Percentiles rank a stretch among this genome's conserved stretches.
These are phyloP conservation scores for Micromys minutus DNA, from an alignment of 2,113 vertebrate species.

Conservation along the genomic window DNA sequence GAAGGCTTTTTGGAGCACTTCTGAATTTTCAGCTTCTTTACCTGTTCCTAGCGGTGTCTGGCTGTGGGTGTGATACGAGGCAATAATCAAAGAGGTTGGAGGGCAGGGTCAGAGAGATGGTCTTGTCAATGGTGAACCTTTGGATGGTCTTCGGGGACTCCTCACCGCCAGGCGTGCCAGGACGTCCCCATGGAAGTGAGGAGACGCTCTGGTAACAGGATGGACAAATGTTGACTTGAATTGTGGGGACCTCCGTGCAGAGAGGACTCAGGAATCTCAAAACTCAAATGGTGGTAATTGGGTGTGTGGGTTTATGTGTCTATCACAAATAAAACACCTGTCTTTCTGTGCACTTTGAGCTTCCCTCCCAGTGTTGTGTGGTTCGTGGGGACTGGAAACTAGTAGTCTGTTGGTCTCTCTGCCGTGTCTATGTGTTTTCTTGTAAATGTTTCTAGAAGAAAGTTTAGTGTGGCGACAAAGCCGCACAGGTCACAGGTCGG, in stretches of 20 bases:
- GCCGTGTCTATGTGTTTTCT: slow-evolving; percentile 17
- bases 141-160: slow-evolving; percentile 70
- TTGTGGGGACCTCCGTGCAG: slow-evolving; percentile 62
- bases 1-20: slow-evolving; percentile 80
- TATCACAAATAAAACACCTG: slow-evolving; percentile 82
- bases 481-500: background rate
- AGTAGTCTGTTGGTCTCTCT: background rate
- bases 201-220: slow-evolving; percentile 54
- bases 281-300: slow-evolving; percentile 62
- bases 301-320: background rate
- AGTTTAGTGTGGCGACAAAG: background rate
- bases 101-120: slow-evolving; percentile 77
- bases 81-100: slow-evolving; percentile 64
- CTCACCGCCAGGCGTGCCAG: slow-evolving; percentile 54
- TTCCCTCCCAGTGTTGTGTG: slow-evolving; percentile 29
- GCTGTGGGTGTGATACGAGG: slow-evolving; percentile 60
- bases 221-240: slow-evolving; percentile 56
- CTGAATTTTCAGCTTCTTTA: slow-evolving; percentile 77
- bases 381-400: background rate
- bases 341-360: slow-evolving; percentile 46
- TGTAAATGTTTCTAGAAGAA: slow-evolving; percentile 14
- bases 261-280: slow-evolving; percentile 13
- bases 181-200: slow-evolving; percentile 40
- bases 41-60: slow-evolving; percentile 68
- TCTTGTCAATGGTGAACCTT: slow-evolving; percentile 56